A percentile compares a stretch with the other conserved stretches of the same genome.
These are phyloP conservation scores for Sicus ferrugineus DNA, from an alignment of 2,888 invertebrate genomes.

Conservation along the genomic window DNA sequence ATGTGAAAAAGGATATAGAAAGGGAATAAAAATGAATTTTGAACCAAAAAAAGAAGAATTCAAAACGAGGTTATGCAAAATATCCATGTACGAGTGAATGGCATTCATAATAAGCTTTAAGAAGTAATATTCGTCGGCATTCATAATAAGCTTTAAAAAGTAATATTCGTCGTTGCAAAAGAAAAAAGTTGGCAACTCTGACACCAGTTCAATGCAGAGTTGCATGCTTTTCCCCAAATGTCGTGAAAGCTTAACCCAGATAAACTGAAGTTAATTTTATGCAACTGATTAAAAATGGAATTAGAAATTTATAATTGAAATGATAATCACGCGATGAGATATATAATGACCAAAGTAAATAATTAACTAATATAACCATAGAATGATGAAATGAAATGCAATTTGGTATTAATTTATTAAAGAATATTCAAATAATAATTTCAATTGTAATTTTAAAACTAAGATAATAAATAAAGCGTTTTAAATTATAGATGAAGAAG, in stretches of 20 bases:
- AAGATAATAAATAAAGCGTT: too few species aligned
- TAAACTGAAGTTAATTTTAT: neutral
- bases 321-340: too few species aligned
- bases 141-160: neutral
- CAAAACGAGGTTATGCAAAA: too few species aligned
- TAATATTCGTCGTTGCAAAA: neutral
- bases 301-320: too few species aligned
- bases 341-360: too few species aligned
- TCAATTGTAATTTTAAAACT: too few species aligned
- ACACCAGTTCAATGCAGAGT: neutral
- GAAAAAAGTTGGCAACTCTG: neutral
- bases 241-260: neutral
- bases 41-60: neutral
- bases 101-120: neutral
- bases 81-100: neutral
- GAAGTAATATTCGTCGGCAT: neutral
- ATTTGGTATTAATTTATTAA: too few species aligned
- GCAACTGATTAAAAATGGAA: neutral
- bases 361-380: too few species aligned
- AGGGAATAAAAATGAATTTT: neutral
- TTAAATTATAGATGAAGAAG: too few species aligned
- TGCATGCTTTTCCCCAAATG: too few species aligned
- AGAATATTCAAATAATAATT: too few species aligned
- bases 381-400: too few species aligned
- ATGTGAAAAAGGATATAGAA: neutral